Evolutionary conservation across 2,113 vertebrate species (phyloP), one percentile per base, ranked within the genome.

Genomic region (Gracilinanus agilis): DNA sequence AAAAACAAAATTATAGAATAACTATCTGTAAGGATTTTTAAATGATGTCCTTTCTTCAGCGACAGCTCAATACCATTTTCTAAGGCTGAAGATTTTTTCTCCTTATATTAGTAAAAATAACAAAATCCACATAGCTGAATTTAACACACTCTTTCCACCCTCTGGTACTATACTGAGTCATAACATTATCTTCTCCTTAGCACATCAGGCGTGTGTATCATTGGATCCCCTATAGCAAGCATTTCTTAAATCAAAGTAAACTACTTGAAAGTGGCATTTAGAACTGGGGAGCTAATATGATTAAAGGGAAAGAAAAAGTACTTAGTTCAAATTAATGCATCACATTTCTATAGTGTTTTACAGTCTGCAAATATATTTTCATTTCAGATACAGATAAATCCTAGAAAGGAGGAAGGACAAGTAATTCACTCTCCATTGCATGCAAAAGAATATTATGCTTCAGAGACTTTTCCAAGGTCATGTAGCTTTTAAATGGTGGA

Each of bases 1-100:
- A 83, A 19, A 83, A 53, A 92, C 89, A 55, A 88, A 24, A 53
- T 27, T 29, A 56, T 34, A 9, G 19, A 29, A 6, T 54, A 56
- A 54, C 53, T 3, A 19, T 67, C 44, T 90, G 3, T 88, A 27
- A 92, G 44, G 24, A 49, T 55, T 90, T 89, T 55, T 58, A 55
- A 58, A 89, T n/a, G 23, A 9, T 55, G n/a, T 23, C 53, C n/a
- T 54, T 55, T 25, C 75, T n/a, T 55, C 53, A 53, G 55, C 44
- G 44, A 29, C 24, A 96, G 23, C 53, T 92, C 49, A 88, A 10
- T 34, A 49, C 25, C 8, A 90, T 55, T 96, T 96, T 83, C 55
- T 92, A 67, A 96, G 92, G 90, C 11, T 54, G 54, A 89, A 40
- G n/a, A 83, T 83, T 40, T 4, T 21, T 21, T 24, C 11, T 10